Evolutionary conservation across 2,113 vertebrate genomes (phyloP).

Genomic region (Polyodon spathula): DNA sequence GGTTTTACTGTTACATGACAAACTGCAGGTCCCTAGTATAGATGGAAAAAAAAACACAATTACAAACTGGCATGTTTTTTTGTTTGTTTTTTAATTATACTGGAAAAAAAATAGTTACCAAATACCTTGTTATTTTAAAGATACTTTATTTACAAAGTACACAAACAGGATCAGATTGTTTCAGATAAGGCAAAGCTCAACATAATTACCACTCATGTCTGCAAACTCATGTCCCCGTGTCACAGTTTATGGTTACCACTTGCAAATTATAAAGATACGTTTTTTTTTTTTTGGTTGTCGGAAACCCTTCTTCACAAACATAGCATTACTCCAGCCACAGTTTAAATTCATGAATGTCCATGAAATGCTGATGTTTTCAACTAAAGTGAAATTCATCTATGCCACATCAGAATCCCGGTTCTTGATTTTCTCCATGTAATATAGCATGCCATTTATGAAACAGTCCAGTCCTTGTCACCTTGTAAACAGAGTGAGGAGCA

Average conservation of each 20-base stretch:
- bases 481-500: constrained; percentile 58
- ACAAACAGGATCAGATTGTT: constrained; percentile 73
- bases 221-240: constrained; percentile 66
- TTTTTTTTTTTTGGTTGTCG: constrained; percentile 28
- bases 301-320: constrained; percentile 54
- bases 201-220: constrained; percentile 70
- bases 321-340: constrained; percentile 60
- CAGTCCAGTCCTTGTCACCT: constrained; percentile 77
- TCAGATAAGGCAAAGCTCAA: constrained; percentile 82
- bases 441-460: constrained; percentile 63
- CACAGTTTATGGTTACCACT: constrained; percentile 78
- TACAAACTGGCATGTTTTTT: constrained; percentile 15
- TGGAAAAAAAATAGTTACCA: constrained; percentile 19
- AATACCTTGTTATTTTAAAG: constrained; percentile 60
- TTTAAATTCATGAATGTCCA: constrained; percentile 62
- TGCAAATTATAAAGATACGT: constrained; percentile 77
- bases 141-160: constrained; percentile 98
- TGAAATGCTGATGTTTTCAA: constrained; percentile 68
- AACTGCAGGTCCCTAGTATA: no score
- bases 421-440: constrained; percentile 64
- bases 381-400: constrained; percentile 61
- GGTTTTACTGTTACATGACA: no score
- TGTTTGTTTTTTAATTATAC: no score
- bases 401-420: constrained; percentile 61
- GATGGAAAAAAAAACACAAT: no score